Evolutionary conservation across 2,113 vertebrate genomes (phyloP).

Genomic region (human (Homo sapiens)): DNA sequence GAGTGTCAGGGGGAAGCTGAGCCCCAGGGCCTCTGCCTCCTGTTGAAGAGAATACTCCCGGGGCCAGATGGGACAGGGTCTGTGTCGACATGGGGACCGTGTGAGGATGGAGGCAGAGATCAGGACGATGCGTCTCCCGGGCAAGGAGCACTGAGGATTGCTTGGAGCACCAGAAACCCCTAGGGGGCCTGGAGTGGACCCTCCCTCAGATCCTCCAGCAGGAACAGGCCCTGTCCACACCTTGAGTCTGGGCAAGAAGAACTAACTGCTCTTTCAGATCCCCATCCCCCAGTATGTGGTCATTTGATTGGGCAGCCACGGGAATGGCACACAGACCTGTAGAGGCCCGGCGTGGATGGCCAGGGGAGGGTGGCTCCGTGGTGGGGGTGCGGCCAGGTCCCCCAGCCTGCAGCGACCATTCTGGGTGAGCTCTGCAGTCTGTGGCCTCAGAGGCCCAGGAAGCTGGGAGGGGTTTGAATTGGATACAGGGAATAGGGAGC

Average conservation of each 20-base stretch:
- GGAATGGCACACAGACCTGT: background rate
- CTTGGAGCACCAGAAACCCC: background rate
- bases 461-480: background rate
- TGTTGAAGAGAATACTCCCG: background rate
- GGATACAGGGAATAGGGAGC: background rate
- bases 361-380: background rate
- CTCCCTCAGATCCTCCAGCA: background rate
- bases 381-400: background rate
- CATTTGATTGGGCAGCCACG: background rate
- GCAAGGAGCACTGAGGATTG: background rate
- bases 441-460: background rate
- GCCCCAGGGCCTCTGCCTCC: background rate
- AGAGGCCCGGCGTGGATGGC: background rate
- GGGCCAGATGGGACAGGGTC: no score
- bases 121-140: fast-evolving
- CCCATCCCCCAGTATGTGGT: background rate
- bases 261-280: background rate
- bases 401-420: background rate
- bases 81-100: fast-evolving
- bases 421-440: background rate
- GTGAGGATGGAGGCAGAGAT: background rate
- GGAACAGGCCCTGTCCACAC: background rate
- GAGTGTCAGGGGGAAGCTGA: background rate
- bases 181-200: background rate
- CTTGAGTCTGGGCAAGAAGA: background rate